Evolutionary conservation across 2,888 invertebrate species (phyloP), one percentile per base, ranked within the genome.

Genomic region (Diarsia brunnea): DNA sequence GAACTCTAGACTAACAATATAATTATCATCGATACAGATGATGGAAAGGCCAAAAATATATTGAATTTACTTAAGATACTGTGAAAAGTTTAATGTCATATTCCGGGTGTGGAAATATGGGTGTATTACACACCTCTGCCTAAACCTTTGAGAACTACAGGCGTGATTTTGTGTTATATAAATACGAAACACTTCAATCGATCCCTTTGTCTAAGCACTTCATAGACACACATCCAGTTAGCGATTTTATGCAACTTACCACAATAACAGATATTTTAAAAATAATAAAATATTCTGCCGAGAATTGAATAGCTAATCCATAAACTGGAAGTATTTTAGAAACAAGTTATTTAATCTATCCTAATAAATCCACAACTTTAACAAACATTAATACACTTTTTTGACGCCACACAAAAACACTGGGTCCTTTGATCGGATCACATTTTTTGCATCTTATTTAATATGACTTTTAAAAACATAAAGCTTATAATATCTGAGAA

Each of bases 401-500:
- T 80, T 19, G 49, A 79, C 27, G 51, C 43, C 47, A 27, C n/a
- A 58, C 24, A 61, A 31, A 51, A 21, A 38, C 43, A 69, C n/a
- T 61, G 11, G 49, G n/a, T 69, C 58, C 24, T 81, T 55, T 49
- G n/a, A 12, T 60, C 31, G 11, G 24, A 27, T 14, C 14, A 45
- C 11, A 55, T 51, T 60, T 80, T 75, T 81, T 58, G 45, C 53
- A 43, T 67, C 27, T 31, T 43, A 58, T 78, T 73, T 31, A 78
- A 53, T 65, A 73, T 45, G 51, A 60, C 66, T 55, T 83, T 65
- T 58, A 64, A 75, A 81, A 58, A 65, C 19, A 70, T 71, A 70
- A 74, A 75, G 63, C 74, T 66, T 75, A 75, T 75, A 81, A 79
- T 73, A 79, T 67, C 73, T 73, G 68, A 75, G 49, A 67, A 82